Evolutionary conservation across 1,140 invertebrate genomes (phyloP), one percentile per base, ranked within the genome.

Genomic region (Dendroctonus ponderosae): DNA sequence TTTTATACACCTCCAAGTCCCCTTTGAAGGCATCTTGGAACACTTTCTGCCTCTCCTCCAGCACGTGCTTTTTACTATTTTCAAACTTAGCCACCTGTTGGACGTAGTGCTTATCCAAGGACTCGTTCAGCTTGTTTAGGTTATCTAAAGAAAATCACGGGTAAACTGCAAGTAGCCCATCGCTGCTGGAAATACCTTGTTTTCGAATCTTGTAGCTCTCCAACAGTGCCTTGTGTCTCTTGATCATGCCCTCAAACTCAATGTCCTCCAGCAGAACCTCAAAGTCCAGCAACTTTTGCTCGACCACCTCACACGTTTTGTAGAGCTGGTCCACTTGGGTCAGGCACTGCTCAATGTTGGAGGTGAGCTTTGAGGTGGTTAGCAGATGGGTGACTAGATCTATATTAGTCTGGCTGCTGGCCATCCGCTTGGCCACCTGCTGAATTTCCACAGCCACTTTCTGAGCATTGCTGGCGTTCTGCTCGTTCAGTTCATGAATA

Each of bases 11-110:
- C 59, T 86, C 79, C 46, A 89, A 66, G 75, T 90, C 87, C 72
- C 84, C 82, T 76, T 85, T 82, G 76, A 89, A 90, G n/a, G 83
- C 86, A 75, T 87, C 83, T 64, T 85, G 83, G 75, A 88, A 89
- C 0, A 84, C 85, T 75, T 85, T 82, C 73, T 88, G 86, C 66
- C 87, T 79, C 74, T 89, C 87, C 71, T 84, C 83, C 50, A 88
- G 74, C 39, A 80, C 76, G 64, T 80, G 77, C 63, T 84, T 82
- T 62, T 85, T 83, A 26, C 79, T 81, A 37, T 80, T 72, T 72
- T 89, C 87, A 71, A 82, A 76, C 54, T 84, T 79, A 39, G 80
- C 74, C 5, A 87, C 79, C 74, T 82, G 83, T 48, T 83, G 77
- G 6, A 82, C 79, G 77, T 88, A 86, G 43, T 87, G 82, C 11